phyloP scores from a whole-genome alignment of 2,888 invertebrate species.

The Athrips mouffetella region DNA sequence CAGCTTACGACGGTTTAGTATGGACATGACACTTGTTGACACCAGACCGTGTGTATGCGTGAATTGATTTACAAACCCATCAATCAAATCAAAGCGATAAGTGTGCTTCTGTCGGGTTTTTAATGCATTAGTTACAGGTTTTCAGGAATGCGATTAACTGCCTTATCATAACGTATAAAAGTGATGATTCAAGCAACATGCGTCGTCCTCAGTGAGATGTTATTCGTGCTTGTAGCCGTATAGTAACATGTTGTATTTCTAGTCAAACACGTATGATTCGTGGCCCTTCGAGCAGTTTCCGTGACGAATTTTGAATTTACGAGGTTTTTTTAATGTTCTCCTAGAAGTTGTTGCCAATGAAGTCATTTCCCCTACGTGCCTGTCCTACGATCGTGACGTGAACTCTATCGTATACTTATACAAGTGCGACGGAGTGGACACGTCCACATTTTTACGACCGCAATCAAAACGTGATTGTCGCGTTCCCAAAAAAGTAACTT shows the following conservation, averaged over 20 bases:
- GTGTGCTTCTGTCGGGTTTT: not conserved
- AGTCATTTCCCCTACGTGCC: slow-evolving; percentile 5
- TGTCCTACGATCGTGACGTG: slow-evolving; percentile 5
- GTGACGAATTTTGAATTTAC: not conserved
- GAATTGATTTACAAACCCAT: slow-evolving; percentile 16
- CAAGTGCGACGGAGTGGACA: slow-evolving; percentile 1
- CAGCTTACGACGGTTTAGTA: slow-evolving; percentile 24
- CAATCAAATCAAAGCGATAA: slow-evolving; percentile 6
- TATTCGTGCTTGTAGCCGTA: no score
- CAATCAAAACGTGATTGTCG: slow-evolving; percentile 75
- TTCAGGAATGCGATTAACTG: not conserved
- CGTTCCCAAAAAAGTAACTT: slow-evolving; percentile 64
- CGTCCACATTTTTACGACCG: slow-evolving; percentile 54
- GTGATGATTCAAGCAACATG: no score
- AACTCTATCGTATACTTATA: slow-evolving; percentile 1
- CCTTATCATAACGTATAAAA: no score
- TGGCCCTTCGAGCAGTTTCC: not conserved
- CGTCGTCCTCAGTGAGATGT: no score
- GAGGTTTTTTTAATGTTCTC: not conserved
- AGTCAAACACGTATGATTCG: not conserved
- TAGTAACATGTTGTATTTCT: no score
- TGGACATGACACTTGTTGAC: slow-evolving; percentile 11
- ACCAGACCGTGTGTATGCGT: not conserved
- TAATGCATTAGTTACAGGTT: not conserved
- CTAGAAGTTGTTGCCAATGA: not conserved